These are phyloP conservation scores for Liolophura sinensis DNA, from an alignment of 1,140 invertebrate genomes.

Conservation along the genomic window DNA sequence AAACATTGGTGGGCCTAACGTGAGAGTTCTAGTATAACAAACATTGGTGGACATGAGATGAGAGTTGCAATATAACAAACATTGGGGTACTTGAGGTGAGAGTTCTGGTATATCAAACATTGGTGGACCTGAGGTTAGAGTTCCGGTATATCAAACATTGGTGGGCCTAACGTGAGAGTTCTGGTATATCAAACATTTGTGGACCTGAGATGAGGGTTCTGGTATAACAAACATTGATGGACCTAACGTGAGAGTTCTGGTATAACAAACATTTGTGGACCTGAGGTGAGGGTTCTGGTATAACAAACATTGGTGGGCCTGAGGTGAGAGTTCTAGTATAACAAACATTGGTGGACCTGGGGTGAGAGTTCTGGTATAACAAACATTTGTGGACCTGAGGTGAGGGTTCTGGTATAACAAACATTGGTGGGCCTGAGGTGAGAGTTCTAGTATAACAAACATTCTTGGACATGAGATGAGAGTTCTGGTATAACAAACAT, in stretches of 20 bases:
- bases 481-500: slow-evolving; percentile 55
- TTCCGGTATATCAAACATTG: slow-evolving; percentile 59
- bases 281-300: no score
- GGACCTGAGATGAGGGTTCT: no score
- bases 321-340: slow-evolving; percentile 60
- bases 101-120: slow-evolving; percentile 12
- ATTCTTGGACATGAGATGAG: slow-evolving; percentile 62
- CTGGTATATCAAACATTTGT: neutral
- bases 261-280: slow-evolving; percentile 41
- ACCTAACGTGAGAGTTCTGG: slow-evolving; percentile 58
- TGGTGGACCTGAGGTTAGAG: slow-evolving; percentile 62
- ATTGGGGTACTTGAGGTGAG: neutral
- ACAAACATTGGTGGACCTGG: slow-evolving; percentile 8
- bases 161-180: neutral
- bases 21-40: slow-evolving; percentile 1
- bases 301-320: slow-evolving; percentile 62
- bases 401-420: slow-evolving; percentile 58
- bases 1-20: neutral
- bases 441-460: slow-evolving; percentile 6
- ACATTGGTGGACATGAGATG: slow-evolving; percentile 60
- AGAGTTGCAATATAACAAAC: slow-evolving; percentile 64
- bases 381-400: slow-evolving; percentile 61
- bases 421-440: neutral
- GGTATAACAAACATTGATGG: no score
- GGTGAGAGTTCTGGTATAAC: neutral